Evolutionary conservation across 2,888 invertebrate species (phyloP), one percentile per base, ranked within the genome.

Genomic region (Cephus rjabovi): DNA sequence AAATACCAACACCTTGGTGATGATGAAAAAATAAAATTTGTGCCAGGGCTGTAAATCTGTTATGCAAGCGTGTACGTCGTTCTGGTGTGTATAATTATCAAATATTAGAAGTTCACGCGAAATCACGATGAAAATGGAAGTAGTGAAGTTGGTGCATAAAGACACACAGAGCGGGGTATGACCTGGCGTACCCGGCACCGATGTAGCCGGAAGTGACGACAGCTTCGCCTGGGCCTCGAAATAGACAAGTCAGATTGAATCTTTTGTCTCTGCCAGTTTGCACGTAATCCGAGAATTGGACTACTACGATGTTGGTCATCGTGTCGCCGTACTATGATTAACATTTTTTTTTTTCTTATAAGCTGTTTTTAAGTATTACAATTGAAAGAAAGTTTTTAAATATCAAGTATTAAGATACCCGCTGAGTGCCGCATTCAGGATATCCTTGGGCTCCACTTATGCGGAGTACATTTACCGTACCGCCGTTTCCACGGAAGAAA

Each of bases 121-220:
- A 56, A 56, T 56, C 23, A 9, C 23, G 23, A 23, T 56, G 56
- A 56, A 56, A 56, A 23, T 9, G 9, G 56, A 56, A 56, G 23
- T 23, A 56, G 56, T 56, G 56, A 56, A 56, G 9, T 56, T 56
- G 56, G 56, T 56, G 56, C 56, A 56, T 56, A 23, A 56, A 56
- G 56, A 56, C 56, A 56, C 56, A 56, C 56, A 56, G 23, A 56
- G 56, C 56, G 56, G 56, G 56, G 56, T 56, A 78, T 69, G 76
- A 79, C n/a, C 71, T 71, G 76, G 84, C 90, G 93, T 94, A 96
- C 97, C 97, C 97, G 84, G 97, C 97, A 85, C 97, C 97, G 87
- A 97, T 97, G 90, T 97, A 97, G 86, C 97, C 97, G 35, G 98
- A 98, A 30, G 97, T 97, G 77, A 98, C 98, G 4, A 98, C 96